Evolutionary conservation across 23 tunicate genomes (phyloP).

Genomic region (Trididemnum nubilum): DNA sequence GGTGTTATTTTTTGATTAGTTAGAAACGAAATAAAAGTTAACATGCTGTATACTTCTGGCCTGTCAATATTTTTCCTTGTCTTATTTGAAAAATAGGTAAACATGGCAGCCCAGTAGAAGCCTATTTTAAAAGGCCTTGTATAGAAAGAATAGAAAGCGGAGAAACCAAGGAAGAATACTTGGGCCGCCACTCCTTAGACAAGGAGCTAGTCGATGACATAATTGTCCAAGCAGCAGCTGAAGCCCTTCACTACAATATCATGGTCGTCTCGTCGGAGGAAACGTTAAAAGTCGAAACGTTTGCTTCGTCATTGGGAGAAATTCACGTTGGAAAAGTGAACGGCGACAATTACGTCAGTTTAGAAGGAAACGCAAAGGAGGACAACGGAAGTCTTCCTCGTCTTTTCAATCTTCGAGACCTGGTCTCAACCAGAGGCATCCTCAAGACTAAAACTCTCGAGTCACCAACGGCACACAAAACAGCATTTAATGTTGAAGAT

Average conservation of each 20-base stretch:
- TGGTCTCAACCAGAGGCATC: not conserved
- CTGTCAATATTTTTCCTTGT: too few relatives aligned
- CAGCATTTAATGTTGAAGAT: too few relatives aligned
- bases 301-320: conserved; percentile 5
- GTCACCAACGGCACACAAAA: too few relatives aligned
- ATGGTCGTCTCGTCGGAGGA: conserved; percentile 42
- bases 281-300: conserved; percentile 16
- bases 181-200: conserved; percentile 19
- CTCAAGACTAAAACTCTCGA: too few relatives aligned
- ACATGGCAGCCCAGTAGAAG: too few relatives aligned
- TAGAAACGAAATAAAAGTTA: too few relatives aligned
- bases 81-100: too few relatives aligned
- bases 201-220: conserved; percentile 55
- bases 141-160: too few relatives aligned
- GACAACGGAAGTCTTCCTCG: conserved; percentile 4
- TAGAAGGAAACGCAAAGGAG: conserved; percentile 1
- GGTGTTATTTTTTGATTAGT: too few relatives aligned
- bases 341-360: conserved; percentile 20
- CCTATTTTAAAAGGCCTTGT: too few relatives aligned
- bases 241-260: conserved; percentile 41
- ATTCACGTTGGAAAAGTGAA: conserved; percentile 30
- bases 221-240: conserved; percentile 58
- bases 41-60: too few relatives aligned
- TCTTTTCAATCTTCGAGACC: conserved; percentile 19
- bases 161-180: conserved; percentile 43